Base-by-base conservation (phyloP, 1,140 invertebrate genomes). In the Calosoma granatense region DNA sequence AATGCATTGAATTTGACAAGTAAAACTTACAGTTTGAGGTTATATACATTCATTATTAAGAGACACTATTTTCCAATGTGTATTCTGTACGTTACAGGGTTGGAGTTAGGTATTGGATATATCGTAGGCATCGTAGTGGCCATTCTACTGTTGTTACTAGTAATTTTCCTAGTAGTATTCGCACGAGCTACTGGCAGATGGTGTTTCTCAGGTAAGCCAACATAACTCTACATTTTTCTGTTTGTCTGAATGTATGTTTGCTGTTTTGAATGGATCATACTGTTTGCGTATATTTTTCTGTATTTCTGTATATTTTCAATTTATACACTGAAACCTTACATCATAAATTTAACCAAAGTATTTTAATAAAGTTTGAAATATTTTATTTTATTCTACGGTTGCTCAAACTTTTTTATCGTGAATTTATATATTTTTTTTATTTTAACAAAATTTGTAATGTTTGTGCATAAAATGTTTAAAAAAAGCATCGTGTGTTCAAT, bases 171-270 rank as follows among this genome's bases (percentile, higher is more conserved):
- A 20, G 62, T 85, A n/a, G 75, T 88, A 41, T 88, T 88, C 68
- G 87, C 87, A 47, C 82, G 85, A 61, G 80, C 83, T 47, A 88
- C 86, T 53, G 84, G 85, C 63, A 78, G 85, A 70, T 89, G 87
- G 87, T 90, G 87, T 71, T 90, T 89, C 69, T 85, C 83, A 72
- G 86, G 87, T 89, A 74, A 85, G 82, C 85, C 56, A 56, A 23
- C 11, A 56, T 56, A n/a, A n/a, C 53, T 53, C 43, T 41, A 56
- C 26, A 23, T n/a, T 36, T 70, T 62, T 63, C 56, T 41, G 53
- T 58, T 21, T 58, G 51, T 41, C 20, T 17, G 47, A 55, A 17
- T 55, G n/a, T 53, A 43, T 41, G 20, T 59, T 41, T 55, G 12
- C 52, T 51, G 15, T 21, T 41, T 22, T 22, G 15, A 14, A 53